phyloP scores from a whole-genome alignment of 2,888 invertebrate species.

The Polyommatus iphigenia region DNA sequence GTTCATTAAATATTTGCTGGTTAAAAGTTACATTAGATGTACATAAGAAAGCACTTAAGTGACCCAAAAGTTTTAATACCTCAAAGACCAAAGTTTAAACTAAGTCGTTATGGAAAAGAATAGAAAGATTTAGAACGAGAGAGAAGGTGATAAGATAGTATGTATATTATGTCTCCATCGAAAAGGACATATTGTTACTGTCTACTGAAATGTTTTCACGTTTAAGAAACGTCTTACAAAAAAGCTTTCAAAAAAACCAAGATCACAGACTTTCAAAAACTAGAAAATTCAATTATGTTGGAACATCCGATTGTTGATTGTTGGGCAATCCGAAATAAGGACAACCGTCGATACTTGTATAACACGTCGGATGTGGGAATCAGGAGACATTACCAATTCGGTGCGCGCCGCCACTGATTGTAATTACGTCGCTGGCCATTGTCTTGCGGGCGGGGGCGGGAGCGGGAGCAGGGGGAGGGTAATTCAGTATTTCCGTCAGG shows the following conservation, averaged over 20 bases:
- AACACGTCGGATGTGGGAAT: constrained; percentile 4
- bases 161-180: too few species aligned
- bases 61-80: neutral
- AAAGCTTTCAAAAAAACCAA: too few species aligned
- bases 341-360: neutral
- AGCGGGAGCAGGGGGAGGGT: neutral
- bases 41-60: neutral
- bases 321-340: neutral
- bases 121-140: neutral
- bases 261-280: too few species aligned
- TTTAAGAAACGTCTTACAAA: too few species aligned
- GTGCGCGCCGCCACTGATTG: neutral
- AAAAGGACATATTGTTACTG: too few species aligned
- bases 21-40: neutral
- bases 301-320: too few species aligned
- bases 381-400: constrained; percentile 11
- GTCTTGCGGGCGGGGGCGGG: neutral
- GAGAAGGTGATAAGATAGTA: neutral
- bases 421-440: neutral
- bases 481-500: constrained; percentile 8
- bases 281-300: too few species aligned
- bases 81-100: neutral
- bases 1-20: neutral
- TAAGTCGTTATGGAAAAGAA: neutral
- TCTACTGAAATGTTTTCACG: too few species aligned